phyloP scores from a whole-genome alignment of 2,888 invertebrate genomes.

The Caprella mutica region DNA sequence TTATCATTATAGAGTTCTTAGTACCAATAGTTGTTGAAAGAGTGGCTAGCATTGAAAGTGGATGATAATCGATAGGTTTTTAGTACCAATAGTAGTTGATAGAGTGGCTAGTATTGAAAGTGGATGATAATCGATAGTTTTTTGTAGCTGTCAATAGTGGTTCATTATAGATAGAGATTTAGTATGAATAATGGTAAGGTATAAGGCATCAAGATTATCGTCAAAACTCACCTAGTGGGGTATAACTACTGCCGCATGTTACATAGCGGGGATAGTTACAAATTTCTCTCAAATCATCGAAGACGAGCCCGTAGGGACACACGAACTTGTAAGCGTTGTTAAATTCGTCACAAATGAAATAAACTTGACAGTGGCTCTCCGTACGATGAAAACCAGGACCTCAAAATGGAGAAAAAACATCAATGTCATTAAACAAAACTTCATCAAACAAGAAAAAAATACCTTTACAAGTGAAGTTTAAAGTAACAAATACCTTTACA shows the following conservation, averaged over 20 bases:
- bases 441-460: background rate
- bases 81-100: no score
- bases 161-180: background rate
- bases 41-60: no score
- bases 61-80: no score
- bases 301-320: conserved; percentile 39
- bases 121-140: no score
- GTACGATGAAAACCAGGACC: conserved; percentile 36
- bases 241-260: conserved; percentile 35
- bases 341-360: conserved; percentile 38
- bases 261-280: conserved; percentile 40
- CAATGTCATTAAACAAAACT: background rate
- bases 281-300: conserved; percentile 37
- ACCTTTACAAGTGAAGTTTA: background rate
- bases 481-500: conserved; percentile 5
- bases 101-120: no score
- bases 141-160: no score
- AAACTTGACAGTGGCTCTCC: conserved; percentile 37
- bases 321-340: conserved; percentile 37
- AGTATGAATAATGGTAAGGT: background rate
- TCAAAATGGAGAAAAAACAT: background rate
- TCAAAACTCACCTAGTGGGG: conserved; percentile 33
- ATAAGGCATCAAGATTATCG: background rate
- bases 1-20: no score
- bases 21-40: no score